Evolutionary conservation across 1,140 invertebrate species (phyloP).

Genomic region (Streblospio benedicti): DNA sequence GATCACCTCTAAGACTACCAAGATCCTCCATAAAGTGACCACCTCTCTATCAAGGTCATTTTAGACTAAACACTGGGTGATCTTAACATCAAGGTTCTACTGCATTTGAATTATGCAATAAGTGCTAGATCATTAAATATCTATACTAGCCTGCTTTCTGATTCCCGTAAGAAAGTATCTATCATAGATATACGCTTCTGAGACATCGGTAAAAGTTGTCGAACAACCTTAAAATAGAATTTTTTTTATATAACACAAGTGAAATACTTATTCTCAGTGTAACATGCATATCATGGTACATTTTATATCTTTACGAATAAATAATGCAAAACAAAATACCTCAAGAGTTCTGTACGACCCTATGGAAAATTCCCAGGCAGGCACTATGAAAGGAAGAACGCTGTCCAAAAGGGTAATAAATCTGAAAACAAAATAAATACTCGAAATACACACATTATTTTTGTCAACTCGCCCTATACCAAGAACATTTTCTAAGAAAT

Average conservation of each 20-base stretch:
- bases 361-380: slow-evolving; percentile 40
- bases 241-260: not conserved
- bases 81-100: too few species aligned
- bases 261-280: not conserved
- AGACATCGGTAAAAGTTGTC: slow-evolving; percentile 40
- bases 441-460: not conserved
- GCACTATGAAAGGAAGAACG: slow-evolving; percentile 38
- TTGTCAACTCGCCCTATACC: too few species aligned
- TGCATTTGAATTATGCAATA: too few species aligned
- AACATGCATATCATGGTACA: not conserved
- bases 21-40: too few species aligned
- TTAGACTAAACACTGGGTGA: too few species aligned
- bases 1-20: too few species aligned
- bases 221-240: slow-evolving; percentile 26
- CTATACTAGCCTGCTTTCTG: slow-evolving; percentile 35
- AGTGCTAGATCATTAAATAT: too few species aligned
- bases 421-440: slow-evolving; percentile 24
- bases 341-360: slow-evolving; percentile 31
- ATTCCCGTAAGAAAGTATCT: slow-evolving; percentile 40
- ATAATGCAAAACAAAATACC: slow-evolving; percentile 13
- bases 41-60: too few species aligned
- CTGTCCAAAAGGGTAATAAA: slow-evolving; percentile 39
- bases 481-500: not conserved
- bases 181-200: slow-evolving; percentile 38
- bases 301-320: not conserved